phyloP scores from a whole-genome alignment of 2,888 invertebrate genomes.

The Lasius fuliginosus region DNA sequence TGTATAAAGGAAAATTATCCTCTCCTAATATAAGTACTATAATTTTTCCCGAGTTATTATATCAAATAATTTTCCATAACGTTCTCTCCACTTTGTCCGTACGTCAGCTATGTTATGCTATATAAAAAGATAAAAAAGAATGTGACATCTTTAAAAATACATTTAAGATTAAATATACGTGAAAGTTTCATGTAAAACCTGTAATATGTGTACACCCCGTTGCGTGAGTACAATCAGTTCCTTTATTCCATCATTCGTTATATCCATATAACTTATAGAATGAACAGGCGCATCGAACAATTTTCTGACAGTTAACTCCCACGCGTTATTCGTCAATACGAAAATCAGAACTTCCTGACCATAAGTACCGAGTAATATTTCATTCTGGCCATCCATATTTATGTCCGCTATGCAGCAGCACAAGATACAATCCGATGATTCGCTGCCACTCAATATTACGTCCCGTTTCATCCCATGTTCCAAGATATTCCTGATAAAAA shows the following conservation, averaged over 20 bases:
- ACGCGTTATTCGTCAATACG: conserved; percentile 85
- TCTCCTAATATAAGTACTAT: neutral
- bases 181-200: conserved; percentile 84
- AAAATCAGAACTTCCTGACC: conserved; percentile 88
- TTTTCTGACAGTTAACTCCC: conserved; percentile 87
- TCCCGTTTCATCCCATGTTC: conserved; percentile 86
- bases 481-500: conserved; percentile 86
- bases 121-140: conserved; percentile 51
- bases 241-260: conserved; percentile 90
- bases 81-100: conserved; percentile 78
- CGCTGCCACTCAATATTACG: conserved; percentile 86
- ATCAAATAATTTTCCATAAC: conserved; percentile 68
- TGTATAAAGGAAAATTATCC: neutral
- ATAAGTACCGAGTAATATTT: conserved; percentile 91
- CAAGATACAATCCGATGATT: conserved; percentile 88
- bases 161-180: neutral
- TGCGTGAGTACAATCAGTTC: conserved; percentile 90
- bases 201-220: conserved; percentile 90
- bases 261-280: conserved; percentile 88
- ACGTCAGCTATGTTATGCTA: conserved; percentile 81
- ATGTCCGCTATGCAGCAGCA: conserved; percentile 90
- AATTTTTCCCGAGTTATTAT: neutral
- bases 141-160: neutral
- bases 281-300: conserved; percentile 89
- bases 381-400: conserved; percentile 90